These are phyloP conservation scores for Lutjanus argentimaculatus DNA, from an alignment of 2,797 vertebrate species.

Conservation along the genomic window DNA sequence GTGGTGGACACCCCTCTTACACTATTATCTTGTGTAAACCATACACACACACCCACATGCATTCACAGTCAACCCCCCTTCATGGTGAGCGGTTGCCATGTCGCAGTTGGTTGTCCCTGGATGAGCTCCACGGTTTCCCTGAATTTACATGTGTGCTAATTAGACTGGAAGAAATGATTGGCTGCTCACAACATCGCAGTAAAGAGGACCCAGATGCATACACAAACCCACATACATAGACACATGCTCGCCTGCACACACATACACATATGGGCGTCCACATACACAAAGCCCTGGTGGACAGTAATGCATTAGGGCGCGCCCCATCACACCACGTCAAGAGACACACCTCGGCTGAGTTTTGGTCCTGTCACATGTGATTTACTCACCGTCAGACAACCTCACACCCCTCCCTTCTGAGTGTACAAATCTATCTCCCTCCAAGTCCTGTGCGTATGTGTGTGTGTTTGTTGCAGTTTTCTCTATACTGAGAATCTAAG, in stretches of 20 bases:
- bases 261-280: conserved; percentile 77
- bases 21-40: conserved; percentile 52
- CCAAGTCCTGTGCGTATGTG: conserved; percentile 7
- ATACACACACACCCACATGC: conserved; percentile 22
- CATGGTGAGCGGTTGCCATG: conserved; percentile 63
- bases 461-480: conserved; percentile 9
- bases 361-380: conserved; percentile 80
- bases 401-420: conserved; percentile 66
- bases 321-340: conserved; percentile 78
- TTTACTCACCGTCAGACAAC: conserved; percentile 67
- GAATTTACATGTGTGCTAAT: conserved; percentile 99
- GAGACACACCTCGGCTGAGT: conserved; percentile 77
- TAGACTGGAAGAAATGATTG: conserved; percentile 99
- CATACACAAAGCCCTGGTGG: conserved; percentile 66
- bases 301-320: conserved; percentile 78
- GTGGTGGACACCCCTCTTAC: conserved; percentile 52
- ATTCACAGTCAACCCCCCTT: neutral
- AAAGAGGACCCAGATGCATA: conserved; percentile 94
- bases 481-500: conserved; percentile 25
- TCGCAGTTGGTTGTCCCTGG: conserved; percentile 69
- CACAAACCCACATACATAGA: conserved; percentile 20
- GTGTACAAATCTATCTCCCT: conserved; percentile 53
- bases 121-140: conserved; percentile 79
- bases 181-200: conserved; percentile 95
- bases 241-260: conserved; percentile 45